Percentiles rank a stretch among this genome's conserved stretches.
These are phyloP conservation scores for Stylophora pistillata DNA, from an alignment of 64 coral and sea anemone species.

Conservation along the genomic window DNA sequence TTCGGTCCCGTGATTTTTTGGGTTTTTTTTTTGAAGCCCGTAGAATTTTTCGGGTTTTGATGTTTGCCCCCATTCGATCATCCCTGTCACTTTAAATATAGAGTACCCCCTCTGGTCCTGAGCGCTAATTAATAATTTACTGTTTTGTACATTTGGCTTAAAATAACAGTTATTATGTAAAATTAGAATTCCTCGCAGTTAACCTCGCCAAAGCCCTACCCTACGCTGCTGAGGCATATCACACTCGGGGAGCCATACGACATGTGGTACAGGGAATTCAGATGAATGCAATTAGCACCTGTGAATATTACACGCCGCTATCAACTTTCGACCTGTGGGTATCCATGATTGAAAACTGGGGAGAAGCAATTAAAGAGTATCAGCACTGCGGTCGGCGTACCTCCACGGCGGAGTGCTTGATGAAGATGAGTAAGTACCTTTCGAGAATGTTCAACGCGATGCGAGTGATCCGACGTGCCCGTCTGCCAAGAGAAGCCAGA, in stretches of 20 bases:
- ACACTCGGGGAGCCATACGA: slow-evolving; percentile 50
- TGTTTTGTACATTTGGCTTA: no score
- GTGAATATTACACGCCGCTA: slow-evolving; percentile 22
- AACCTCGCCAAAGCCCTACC: slow-evolving; percentile 7
- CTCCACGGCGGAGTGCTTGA: slow-evolving; percentile 32
- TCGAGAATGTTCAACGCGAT: slow-evolving; percentile 58
- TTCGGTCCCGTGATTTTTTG: no score
- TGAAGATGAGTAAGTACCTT: slow-evolving; percentile 81
- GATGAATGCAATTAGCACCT: slow-evolving; percentile 35
- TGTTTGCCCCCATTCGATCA: no score
- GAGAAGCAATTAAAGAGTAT: slow-evolving; percentile 49
- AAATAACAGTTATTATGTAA: no score
- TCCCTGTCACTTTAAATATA: neutral
- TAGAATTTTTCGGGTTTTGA: no score
- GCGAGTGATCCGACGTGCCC: neutral
- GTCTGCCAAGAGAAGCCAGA: neutral
- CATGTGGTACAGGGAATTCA: slow-evolving; percentile 45
- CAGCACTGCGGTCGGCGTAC: slow-evolving; percentile 26
- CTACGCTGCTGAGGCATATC: slow-evolving; percentile 67
- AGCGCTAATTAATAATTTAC: no score
- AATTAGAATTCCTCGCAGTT: neutral
- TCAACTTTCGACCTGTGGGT: slow-evolving; percentile 22
- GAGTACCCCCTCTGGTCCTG: no score
- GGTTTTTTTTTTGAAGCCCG: no score
- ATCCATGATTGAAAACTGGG: slow-evolving; percentile 76